Percentiles rank a stretch among this genome's conserved stretches.
Evolutionary conservation across 2,888 invertebrate genomes (phyloP).

Genomic region (Lasioglossum marginatum): DNA sequence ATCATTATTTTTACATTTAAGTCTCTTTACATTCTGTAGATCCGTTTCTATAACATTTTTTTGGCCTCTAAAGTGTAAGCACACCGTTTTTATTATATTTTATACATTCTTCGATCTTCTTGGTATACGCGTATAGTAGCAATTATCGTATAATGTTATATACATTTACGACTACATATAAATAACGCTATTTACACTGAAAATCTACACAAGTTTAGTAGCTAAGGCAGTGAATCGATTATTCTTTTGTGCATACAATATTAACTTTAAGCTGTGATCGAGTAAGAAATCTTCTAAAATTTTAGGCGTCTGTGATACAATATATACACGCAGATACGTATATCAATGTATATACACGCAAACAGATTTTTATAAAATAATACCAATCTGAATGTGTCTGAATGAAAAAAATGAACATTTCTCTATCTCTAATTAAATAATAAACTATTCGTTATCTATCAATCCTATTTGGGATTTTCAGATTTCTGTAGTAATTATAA

Average conservation of each 20-base stretch:
- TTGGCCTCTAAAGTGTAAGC: conserved; percentile 2
- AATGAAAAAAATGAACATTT: background rate
- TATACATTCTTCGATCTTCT: background rate
- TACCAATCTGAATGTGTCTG: background rate
- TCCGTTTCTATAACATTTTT: background rate
- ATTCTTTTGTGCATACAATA: conserved; percentile 29
- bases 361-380: conserved; percentile 1
- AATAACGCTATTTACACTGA: conserved; percentile 8
- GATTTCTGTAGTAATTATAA: conserved; percentile 5
- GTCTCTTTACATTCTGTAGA: background rate
- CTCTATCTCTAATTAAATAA: background rate
- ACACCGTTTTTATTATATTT: conserved; percentile 4
- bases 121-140: background rate
- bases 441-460: conserved; percentile 7
- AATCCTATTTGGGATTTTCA: conserved; percentile 8
- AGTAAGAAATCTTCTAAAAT: conserved; percentile 12
- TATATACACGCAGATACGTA: conserved; percentile 3
- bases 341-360: background rate
- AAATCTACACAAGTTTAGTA: conserved; percentile 26
- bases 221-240: conserved; percentile 50
- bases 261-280: conserved; percentile 12
- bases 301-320: background rate
- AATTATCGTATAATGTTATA: background rate
- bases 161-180: conserved; percentile 13
- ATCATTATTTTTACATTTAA: conserved; percentile 19